phyloP scores from a whole-genome alignment of 2,797 vertebrate species.

The Sorex maritimensis region DNA sequence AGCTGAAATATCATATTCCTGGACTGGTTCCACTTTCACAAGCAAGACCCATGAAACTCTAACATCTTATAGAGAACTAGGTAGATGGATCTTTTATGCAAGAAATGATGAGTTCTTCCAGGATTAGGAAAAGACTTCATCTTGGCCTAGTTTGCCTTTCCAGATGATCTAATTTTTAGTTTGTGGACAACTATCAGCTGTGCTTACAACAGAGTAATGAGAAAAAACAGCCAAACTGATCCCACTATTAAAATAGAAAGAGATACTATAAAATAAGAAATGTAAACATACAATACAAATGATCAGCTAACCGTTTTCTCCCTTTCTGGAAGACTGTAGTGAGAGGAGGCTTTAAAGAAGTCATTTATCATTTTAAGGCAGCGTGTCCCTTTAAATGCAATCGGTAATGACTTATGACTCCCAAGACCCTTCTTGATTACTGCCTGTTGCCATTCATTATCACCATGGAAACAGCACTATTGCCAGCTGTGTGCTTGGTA shows the following conservation, averaged over 20 bases:
- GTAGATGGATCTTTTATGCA: background rate
- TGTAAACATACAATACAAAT: constrained; percentile 58
- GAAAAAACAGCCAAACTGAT: constrained; percentile 30
- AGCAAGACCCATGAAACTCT: background rate
- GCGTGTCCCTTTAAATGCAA: constrained; percentile 81
- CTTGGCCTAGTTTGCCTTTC: background rate
- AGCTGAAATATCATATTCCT: constrained; percentile 8
- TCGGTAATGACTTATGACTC: constrained; percentile 86
- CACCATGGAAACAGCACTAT: constrained; percentile 85
- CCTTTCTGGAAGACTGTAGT: constrained; percentile 30
- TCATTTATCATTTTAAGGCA: constrained; percentile 76
- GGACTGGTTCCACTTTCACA: constrained; percentile 24
- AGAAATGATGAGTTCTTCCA: constrained; percentile 2
- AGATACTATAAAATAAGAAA: background rate
- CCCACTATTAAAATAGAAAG: constrained; percentile 11
- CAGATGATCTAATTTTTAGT: background rate
- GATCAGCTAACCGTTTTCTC: background rate
- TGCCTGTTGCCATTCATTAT: constrained; percentile 84
- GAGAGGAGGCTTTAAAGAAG: constrained; percentile 44
- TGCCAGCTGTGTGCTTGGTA: constrained; percentile 83
- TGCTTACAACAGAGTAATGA: background rate
- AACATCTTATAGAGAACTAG: background rate
- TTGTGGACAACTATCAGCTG: background rate
- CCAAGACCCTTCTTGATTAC: constrained; percentile 83
- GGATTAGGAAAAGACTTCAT: background rate